phyloP scores from a whole-genome alignment of 2,888 invertebrate genomes.

The Holacanthella duospinosa region DNA sequence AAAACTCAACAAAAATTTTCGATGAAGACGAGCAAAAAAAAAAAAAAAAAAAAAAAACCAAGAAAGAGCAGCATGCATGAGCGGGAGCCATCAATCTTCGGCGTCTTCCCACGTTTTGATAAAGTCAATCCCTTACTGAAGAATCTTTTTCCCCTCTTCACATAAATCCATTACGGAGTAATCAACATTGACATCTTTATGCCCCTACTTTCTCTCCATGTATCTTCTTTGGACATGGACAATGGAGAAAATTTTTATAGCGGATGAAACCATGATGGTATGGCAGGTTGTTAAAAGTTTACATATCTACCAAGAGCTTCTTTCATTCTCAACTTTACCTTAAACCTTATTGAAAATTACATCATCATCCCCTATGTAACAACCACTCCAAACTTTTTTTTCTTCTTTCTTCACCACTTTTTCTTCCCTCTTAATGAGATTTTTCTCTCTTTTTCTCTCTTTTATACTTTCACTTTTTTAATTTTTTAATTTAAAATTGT shows the following conservation, averaged over 20 bases:
- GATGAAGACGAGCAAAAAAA: too few species aligned
- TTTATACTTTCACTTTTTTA: background rate
- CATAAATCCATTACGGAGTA: conserved; percentile 27
- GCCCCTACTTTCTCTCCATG: conserved; percentile 13
- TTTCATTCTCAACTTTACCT: too few species aligned
- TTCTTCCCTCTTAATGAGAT: conserved; percentile 1
- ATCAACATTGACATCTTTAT: conserved; percentile 33
- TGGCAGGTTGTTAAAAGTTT: too few species aligned
- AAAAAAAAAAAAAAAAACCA: too few species aligned
- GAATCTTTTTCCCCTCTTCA: conserved; percentile 23
- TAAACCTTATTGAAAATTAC: too few species aligned
- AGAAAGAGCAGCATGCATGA: conserved; percentile 14
- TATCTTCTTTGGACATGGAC: too few species aligned
- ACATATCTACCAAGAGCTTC: too few species aligned
- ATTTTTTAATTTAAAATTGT: too few species aligned
- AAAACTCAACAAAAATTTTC: too few species aligned
- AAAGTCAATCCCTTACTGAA: conserved; percentile 34
- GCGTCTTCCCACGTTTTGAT: conserved; percentile 29
- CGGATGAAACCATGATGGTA: too few species aligned
- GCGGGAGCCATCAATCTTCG: conserved; percentile 29
- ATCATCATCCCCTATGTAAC: too few species aligned
- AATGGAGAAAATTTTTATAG: too few species aligned
- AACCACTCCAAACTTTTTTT: background rate
- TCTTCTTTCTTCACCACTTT: background rate
- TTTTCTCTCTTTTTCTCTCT: background rate